Percentiles rank a stretch among this genome's conserved stretches.
Evolutionary conservation across 2,888 invertebrate genomes (phyloP).

Genomic region (Ommatoiulus sabulosus): DNA sequence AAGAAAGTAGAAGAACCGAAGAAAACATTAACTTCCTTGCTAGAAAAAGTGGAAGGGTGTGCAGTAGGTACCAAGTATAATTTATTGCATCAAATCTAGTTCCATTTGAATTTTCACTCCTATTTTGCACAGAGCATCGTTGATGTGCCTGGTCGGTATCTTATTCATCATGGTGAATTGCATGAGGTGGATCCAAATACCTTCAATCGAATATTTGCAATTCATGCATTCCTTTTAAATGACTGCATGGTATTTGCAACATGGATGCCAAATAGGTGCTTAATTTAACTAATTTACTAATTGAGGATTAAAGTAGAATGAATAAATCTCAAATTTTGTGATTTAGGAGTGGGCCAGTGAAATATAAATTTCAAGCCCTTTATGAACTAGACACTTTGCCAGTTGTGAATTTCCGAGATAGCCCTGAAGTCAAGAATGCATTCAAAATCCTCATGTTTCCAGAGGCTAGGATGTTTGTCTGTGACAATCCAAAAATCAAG

Average conservation of each 20-base stretch:
- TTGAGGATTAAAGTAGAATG: too few relatives aligned
- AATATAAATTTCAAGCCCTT: slow-evolving; percentile 85
- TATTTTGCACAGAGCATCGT: slow-evolving; percentile 73
- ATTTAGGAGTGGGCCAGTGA: slow-evolving; percentile 76
- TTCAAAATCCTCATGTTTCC: slow-evolving; percentile 96
- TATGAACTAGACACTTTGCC: slow-evolving; percentile 91
- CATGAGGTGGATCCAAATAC: slow-evolving; percentile 90
- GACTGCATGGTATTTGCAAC: slow-evolving; percentile 92
- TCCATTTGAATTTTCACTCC: too few relatives aligned
- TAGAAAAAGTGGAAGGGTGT: slow-evolving; percentile 72
- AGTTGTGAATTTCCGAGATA: slow-evolving; percentile 92
- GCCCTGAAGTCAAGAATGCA: slow-evolving; percentile 89
- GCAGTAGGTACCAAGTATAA: slow-evolving; percentile 71
- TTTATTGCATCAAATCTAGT: too few relatives aligned
- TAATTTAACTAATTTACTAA: neutral
- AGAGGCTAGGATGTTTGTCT: slow-evolving; percentile 91
- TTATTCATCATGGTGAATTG: slow-evolving; percentile 92
- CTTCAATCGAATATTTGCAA: slow-evolving; percentile 85
- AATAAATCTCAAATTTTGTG: neutral
- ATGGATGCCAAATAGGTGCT: slow-evolving; percentile 76
- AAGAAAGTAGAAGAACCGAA: slow-evolving; percentile 76
- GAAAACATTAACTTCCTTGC: slow-evolving; percentile 77
- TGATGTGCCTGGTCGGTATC: slow-evolving; percentile 79
- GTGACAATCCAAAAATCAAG: slow-evolving; percentile 81
- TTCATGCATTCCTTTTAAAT: slow-evolving; percentile 92